Conservation (phyloP, 2,797 vertebrate species). For the Macropodus opercularis region DNA sequence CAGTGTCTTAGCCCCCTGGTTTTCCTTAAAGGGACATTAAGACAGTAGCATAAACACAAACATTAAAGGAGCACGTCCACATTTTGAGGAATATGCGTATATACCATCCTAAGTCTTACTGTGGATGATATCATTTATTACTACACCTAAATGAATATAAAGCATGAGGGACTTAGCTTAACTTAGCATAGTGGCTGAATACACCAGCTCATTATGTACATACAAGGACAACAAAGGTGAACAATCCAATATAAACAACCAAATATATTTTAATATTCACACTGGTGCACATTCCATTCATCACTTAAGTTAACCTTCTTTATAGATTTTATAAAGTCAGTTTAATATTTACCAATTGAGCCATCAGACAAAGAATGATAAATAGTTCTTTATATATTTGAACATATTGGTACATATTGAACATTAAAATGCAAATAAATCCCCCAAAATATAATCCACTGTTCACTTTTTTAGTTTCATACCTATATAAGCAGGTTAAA, state of each 20-base stretch:
- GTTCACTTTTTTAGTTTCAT: no score
- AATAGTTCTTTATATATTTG: neutral
- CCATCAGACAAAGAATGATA: neutral
- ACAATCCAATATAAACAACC: neutral
- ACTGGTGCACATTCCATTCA: neutral
- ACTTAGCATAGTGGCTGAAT: no score
- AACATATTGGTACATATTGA: neutral
- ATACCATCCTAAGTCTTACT: neutral
- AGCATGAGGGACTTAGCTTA: no score
- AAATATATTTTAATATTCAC: conserved; percentile 18
- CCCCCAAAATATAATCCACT: no score
- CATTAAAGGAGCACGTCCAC: neutral
- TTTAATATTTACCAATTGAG: conserved; percentile 4
- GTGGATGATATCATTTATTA: neutral
- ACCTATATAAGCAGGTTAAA: no score
- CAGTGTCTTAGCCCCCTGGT: neutral
- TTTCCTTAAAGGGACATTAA: conserved; percentile 7
- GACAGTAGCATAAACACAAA: neutral
- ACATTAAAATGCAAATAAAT: neutral
- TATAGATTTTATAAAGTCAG: neutral
- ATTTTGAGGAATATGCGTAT: neutral
- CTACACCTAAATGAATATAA: no score
- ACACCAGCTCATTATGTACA: no score
- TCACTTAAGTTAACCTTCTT: neutral
- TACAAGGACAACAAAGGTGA: neutral